Evolutionary conservation across 2,113 vertebrate species (phyloP).

Genomic region (Periophthalmus modestus): DNA sequence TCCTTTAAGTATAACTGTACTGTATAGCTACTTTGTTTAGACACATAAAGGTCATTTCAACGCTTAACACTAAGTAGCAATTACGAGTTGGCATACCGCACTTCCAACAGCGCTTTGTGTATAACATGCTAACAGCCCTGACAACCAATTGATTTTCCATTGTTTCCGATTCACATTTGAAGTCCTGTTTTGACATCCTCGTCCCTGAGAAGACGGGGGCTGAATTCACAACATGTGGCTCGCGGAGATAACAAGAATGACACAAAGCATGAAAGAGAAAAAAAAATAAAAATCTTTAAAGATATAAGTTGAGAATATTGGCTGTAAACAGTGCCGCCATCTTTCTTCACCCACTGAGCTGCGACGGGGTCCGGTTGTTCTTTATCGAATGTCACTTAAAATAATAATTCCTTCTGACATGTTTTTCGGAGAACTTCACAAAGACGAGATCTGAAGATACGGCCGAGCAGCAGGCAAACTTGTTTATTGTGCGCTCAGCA

Average conservation of each 20-base stretch:
- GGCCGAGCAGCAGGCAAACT: constrained; percentile 21
- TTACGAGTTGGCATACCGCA: not conserved
- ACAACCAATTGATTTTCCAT: constrained; percentile 32
- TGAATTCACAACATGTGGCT: constrained; percentile 37
- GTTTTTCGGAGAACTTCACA: constrained; percentile 4
- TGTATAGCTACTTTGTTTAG: too few species aligned
- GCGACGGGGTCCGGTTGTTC: constrained; percentile 3
- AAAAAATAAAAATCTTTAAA: constrained; percentile 13
- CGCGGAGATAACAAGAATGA: constrained; percentile 33
- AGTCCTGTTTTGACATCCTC: constrained; percentile 1
- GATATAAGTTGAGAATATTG: not conserved
- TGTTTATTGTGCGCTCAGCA: constrained; percentile 50
- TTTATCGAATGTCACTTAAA: constrained; percentile 5
- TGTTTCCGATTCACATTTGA: constrained; percentile 28
- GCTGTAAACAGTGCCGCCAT: not conserved
- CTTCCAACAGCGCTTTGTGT: not conserved
- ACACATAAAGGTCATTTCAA: not conserved
- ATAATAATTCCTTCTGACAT: constrained; percentile 6
- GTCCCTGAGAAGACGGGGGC: constrained; percentile 3
- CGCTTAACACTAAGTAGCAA: not conserved
- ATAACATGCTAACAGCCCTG: not conserved
- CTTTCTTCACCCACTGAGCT: not conserved
- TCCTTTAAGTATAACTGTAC: too few species aligned
- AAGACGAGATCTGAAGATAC: constrained; percentile 12
- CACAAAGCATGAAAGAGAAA: constrained; percentile 19